phyloP scores from a whole-genome alignment of 2,113 vertebrate genomes.

The Syngnathus floridae region DNA sequence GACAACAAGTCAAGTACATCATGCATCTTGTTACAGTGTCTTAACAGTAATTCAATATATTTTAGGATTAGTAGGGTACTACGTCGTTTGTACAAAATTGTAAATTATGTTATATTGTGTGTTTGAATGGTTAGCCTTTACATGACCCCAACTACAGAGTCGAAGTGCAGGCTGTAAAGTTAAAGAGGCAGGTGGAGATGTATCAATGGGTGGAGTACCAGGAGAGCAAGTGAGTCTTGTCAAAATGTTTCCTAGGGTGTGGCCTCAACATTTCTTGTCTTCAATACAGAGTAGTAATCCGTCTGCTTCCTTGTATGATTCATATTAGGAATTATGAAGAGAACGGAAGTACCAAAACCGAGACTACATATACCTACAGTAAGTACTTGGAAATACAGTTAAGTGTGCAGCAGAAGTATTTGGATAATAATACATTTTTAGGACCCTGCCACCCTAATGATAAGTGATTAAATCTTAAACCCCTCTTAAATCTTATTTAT shows the following conservation, averaged over 20 bases:
- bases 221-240: slow-evolving; percentile 79
- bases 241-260: slow-evolving; percentile 1
- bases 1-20: not conserved
- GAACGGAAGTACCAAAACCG: slow-evolving; percentile 83
- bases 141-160: slow-evolving; percentile 92
- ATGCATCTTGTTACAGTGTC: too few relatives aligned
- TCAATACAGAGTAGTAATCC: not conserved
- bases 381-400: slow-evolving; percentile 53
- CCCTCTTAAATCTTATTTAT: not conserved
- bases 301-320: not conserved
- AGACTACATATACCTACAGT: slow-evolving; percentile 90
- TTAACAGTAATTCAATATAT: too few relatives aligned
- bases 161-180: slow-evolving; percentile 82
- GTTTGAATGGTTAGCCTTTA: slow-evolving; percentile 73
- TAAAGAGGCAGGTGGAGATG: slow-evolving; percentile 92
- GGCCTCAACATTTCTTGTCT: slow-evolving; percentile 5
- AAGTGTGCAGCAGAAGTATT: not conserved
- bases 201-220: slow-evolving; percentile 94
- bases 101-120: not conserved
- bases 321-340: slow-evolving; percentile 82
- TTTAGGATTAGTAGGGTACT: too few relatives aligned
- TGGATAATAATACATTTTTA: not conserved
- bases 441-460: too few relatives aligned
- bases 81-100: too few relatives aligned
- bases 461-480: too few relatives aligned